Conservation (phyloP, 2,888 invertebrate species). For the Andrena hattorfiana region DNA sequence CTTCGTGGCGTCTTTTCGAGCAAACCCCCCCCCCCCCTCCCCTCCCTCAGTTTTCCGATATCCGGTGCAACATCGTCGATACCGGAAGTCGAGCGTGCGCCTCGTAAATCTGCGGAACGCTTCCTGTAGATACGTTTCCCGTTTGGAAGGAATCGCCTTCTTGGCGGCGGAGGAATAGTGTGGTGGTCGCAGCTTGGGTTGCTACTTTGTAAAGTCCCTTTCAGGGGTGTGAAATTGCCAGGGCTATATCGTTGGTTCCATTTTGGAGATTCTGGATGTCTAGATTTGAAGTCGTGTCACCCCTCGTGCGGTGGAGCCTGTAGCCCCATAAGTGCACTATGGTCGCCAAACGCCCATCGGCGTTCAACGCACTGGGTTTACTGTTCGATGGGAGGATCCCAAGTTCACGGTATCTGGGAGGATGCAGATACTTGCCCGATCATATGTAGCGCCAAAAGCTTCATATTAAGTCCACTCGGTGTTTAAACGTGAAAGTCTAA, state of each 20-base stretch:
- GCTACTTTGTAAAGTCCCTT: neutral
- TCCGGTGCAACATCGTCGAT: constrained; percentile 11
- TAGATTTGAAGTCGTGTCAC: neutral
- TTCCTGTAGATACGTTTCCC: constrained; percentile 17
- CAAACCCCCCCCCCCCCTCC: too few relatives aligned
- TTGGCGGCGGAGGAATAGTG: neutral
- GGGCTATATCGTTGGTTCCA: too few relatives aligned
- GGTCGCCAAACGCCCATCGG: neutral
- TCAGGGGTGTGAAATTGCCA: too few relatives aligned
- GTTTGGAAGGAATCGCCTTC: constrained; percentile 9
- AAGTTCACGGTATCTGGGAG: too few relatives aligned
- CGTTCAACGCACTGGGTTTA: neutral
- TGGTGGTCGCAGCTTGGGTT: neutral
- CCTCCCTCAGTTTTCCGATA: constrained; percentile 10
- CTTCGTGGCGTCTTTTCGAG: constrained; percentile 18
- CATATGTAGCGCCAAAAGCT: too few relatives aligned
- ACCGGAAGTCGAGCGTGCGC: constrained; percentile 5
- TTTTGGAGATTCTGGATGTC: neutral
- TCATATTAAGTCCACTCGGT: neutral
- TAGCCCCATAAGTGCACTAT: neutral
- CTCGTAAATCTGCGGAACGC: constrained; percentile 23
- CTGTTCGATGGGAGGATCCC: too few relatives aligned
- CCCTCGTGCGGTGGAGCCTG: neutral
- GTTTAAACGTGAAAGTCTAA: neutral
- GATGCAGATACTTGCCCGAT: too few relatives aligned